Conservation (phyloP, 2,888 invertebrate genomes). For the Ophion obscuratus region DNA sequence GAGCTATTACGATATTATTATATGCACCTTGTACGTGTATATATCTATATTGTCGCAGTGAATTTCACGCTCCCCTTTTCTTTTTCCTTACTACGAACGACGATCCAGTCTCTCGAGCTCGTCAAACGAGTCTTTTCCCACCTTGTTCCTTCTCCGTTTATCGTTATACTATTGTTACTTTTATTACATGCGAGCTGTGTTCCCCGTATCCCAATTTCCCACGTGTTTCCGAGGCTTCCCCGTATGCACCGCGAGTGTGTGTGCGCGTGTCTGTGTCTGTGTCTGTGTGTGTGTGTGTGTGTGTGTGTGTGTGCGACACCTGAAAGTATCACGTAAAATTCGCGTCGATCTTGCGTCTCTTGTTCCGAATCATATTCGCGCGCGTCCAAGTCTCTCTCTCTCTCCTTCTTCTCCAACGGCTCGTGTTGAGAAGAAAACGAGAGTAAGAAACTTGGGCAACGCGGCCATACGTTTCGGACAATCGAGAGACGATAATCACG, state of each 20-base stretch:
- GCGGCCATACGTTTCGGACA: background rate
- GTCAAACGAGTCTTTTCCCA: conserved; percentile 46
- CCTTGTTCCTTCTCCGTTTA: conserved; percentile 14
- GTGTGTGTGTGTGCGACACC: background rate
- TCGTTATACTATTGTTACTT: conserved; percentile 8
- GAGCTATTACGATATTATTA: conserved; percentile 54
- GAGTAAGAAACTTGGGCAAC: background rate
- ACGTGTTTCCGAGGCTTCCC: conserved; percentile 7
- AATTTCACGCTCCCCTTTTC: conserved; percentile 33
- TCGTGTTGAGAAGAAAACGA: background rate
- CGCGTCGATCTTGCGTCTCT: conserved; percentile 18
- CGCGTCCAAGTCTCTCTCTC: background rate
- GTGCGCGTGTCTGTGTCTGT: no score
- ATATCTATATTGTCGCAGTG: conserved; percentile 16
- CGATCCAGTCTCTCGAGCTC: conserved; percentile 11
- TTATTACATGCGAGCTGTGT: background rate
- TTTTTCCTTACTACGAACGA: conserved; percentile 1
- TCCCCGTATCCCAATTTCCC: background rate
- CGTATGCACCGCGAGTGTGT: background rate
- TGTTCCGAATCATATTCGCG: background rate
- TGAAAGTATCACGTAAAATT: conserved; percentile 37
- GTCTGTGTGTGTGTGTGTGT: background rate
- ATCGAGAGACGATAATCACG: conserved; percentile 8
- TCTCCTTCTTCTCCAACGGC: background rate
- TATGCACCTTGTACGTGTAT: conserved; percentile 33